Conservation (phyloP, 1,140 invertebrate species). For the Drosophila sp. region DNA sequence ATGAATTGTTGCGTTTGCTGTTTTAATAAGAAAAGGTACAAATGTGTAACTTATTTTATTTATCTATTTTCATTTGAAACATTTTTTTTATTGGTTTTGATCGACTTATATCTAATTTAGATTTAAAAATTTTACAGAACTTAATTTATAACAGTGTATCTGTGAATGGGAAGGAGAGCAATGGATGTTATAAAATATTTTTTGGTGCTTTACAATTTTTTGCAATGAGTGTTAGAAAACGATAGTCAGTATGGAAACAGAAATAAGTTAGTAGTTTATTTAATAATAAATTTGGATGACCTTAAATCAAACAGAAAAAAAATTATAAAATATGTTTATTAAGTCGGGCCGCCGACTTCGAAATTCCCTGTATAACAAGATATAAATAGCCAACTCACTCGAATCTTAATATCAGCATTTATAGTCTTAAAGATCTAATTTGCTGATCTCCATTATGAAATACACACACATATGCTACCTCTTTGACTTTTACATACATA, state of each 20-base stretch:
- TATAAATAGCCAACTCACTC: too few relatives aligned
- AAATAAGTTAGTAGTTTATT: slow-evolving; percentile 64
- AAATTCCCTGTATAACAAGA: background rate
- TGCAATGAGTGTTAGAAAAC: slow-evolving; percentile 15
- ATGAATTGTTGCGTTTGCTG: slow-evolving; percentile 46
- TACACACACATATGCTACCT: too few relatives aligned
- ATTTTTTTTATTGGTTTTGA: slow-evolving; percentile 20
- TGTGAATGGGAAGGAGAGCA: background rate
- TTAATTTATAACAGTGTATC: slow-evolving; percentile 31
- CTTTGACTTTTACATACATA: too few relatives aligned
- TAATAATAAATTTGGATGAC: slow-evolving; percentile 37
- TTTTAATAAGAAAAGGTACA: slow-evolving; percentile 65
- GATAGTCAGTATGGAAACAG: slow-evolving; percentile 20
- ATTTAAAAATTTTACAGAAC: slow-evolving; percentile 56
- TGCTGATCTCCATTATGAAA: too few relatives aligned
- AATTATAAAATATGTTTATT: slow-evolving; percentile 15
- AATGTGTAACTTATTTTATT: slow-evolving; percentile 56
- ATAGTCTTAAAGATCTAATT: too few relatives aligned
- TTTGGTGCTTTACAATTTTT: slow-evolving; percentile 51
- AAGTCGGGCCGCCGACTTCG: background rate
- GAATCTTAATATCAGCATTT: too few relatives aligned
- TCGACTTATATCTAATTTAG: slow-evolving; percentile 57
- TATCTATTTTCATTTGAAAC: slow-evolving; percentile 54
- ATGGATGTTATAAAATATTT: slow-evolving; percentile 5
- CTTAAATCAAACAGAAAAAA: slow-evolving; percentile 34